Conservation (phyloP, 2,797 vertebrate species). For the Girardinus metallicus region DNA sequence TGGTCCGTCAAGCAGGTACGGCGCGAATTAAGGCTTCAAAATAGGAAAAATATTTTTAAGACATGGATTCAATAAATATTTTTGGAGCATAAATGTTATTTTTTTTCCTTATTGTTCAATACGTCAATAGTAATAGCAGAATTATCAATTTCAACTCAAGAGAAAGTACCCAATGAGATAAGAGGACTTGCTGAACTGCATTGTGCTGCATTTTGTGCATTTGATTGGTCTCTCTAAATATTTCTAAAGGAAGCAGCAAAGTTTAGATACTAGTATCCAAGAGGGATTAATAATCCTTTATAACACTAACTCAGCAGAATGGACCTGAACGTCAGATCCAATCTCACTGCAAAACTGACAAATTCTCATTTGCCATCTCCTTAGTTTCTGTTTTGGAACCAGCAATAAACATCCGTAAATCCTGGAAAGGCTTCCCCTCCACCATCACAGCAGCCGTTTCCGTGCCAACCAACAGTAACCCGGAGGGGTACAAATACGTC, state of each 20-base stretch:
- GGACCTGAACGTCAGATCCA: neutral
- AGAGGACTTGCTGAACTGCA: neutral
- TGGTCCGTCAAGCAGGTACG: conserved; percentile 66
- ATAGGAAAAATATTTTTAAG: neutral
- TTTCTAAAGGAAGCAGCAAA: neutral
- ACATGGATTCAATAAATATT: neutral
- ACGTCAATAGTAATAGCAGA: neutral
- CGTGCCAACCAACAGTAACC: conserved; percentile 78
- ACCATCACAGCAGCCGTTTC: conserved; percentile 86
- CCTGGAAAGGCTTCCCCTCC: conserved; percentile 79
- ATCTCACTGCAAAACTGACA: neutral
- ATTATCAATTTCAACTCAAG: neutral
- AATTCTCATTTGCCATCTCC: neutral
- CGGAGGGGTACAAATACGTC: conserved; percentile 89
- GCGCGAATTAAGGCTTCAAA: neutral
- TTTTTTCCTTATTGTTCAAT: neutral
- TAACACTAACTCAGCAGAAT: neutral
- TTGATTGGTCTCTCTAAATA: neutral
- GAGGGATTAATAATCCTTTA: neutral
- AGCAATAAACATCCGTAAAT: conserved; percentile 68
- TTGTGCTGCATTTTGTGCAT: neutral
- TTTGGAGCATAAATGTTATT: neutral
- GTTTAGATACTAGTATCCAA: neutral
- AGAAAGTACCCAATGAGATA: neutral
- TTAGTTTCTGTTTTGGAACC: conserved; percentile 77